Conservation (phyloP, 2,797 vertebrate species). For the Catharus ustulatus region DNA sequence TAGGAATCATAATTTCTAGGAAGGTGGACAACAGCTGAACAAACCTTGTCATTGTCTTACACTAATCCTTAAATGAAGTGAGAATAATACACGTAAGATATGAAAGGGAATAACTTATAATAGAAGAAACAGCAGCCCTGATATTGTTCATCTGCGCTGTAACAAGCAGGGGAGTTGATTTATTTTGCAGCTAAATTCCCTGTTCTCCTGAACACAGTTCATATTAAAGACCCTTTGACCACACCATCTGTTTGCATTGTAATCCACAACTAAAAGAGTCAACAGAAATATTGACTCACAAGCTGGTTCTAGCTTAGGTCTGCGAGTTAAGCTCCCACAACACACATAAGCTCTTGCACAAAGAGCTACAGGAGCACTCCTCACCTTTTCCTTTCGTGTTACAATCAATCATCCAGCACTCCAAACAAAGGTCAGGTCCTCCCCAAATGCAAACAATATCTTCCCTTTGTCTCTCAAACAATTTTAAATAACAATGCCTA, state of each 20-base stretch:
- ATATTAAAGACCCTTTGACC: background rate
- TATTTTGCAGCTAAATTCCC: background rate
- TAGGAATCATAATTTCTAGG: background rate
- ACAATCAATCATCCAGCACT: background rate
- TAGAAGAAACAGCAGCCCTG: background rate
- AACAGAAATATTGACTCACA: constrained; percentile 14
- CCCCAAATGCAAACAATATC: background rate
- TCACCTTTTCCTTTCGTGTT: background rate
- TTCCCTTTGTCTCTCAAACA: background rate
- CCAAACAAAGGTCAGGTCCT: background rate
- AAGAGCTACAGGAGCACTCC: background rate
- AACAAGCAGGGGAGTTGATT: background rate
- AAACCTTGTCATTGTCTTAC: background rate
- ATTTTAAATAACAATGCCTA: background rate
- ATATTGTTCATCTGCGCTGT: background rate
- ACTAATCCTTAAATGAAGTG: background rate
- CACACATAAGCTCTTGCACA: background rate
- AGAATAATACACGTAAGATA: background rate
- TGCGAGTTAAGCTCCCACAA: background rate
- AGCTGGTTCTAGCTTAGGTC: background rate
- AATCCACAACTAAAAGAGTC: background rate
- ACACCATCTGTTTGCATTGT: constrained; percentile 1
- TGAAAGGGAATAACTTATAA: background rate
- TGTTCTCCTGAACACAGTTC: background rate
- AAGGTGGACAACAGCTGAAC: background rate